phyloP scores from a whole-genome alignment of 2,888 invertebrate genomes.

The Drosophila hamatofila region DNA sequence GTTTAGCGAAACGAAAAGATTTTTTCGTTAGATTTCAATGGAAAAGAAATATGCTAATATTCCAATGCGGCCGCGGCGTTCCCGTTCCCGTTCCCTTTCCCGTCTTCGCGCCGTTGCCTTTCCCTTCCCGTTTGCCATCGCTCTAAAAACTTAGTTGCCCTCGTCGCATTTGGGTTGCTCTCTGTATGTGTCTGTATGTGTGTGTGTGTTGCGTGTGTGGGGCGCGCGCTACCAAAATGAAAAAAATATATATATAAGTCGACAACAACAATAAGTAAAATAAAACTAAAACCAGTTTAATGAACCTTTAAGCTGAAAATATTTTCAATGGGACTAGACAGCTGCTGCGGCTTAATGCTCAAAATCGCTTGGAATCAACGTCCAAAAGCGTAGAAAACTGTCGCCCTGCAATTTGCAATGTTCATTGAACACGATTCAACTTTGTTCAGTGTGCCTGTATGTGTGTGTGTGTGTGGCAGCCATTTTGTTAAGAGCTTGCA shows the following conservation, averaged over 20 bases:
- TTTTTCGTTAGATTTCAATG: constrained; percentile 73
- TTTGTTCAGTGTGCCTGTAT: background rate
- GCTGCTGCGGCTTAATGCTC: constrained; percentile 46
- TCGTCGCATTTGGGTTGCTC: constrained; percentile 61
- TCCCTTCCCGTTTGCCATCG: constrained; percentile 11
- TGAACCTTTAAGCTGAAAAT: constrained; percentile 79
- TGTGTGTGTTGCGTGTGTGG: constrained; percentile 49
- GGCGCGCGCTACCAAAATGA: constrained; percentile 51
- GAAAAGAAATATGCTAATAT: constrained; percentile 76
- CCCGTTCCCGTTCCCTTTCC: constrained; percentile 36
- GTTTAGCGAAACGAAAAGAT: constrained; percentile 65
- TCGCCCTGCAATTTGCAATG: constrained; percentile 58
- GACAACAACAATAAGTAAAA: constrained; percentile 21
- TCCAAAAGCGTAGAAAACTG: constrained; percentile 53
- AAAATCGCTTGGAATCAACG: constrained; percentile 42
- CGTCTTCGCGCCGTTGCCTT: constrained; percentile 3
- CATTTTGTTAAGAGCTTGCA: constrained; percentile 68
- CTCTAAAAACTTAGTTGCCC: constrained; percentile 51
- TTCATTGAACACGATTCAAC: constrained; percentile 37
- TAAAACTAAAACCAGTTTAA: constrained; percentile 82
- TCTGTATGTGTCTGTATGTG: constrained; percentile 26
- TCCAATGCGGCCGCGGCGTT: constrained; percentile 47
- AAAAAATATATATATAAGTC: constrained; percentile 6
- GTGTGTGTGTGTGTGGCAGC: constrained; percentile 47
- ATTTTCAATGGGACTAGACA: constrained; percentile 62